Evolutionary conservation across 2,113 vertebrate genomes (phyloP).

Genomic region (Glaucomys volans): DNA sequence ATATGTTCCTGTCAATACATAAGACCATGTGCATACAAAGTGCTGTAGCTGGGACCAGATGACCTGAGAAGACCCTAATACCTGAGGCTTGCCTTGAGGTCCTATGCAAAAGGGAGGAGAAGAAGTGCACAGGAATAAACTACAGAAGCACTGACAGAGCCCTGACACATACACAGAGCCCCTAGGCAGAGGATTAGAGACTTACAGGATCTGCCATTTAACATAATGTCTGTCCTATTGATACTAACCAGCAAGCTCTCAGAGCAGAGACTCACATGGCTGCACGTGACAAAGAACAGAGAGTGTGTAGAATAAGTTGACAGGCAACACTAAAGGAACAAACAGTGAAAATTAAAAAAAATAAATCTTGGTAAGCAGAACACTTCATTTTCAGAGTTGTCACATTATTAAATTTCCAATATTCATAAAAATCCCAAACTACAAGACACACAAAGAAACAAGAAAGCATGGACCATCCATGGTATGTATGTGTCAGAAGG

Average conservation of each 20-base stretch:
- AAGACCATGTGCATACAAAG: background rate
- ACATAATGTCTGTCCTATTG: background rate
- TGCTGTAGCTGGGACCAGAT: background rate
- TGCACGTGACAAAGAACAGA: background rate
- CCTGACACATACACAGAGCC: background rate
- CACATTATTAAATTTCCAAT: background rate
- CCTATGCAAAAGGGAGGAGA: background rate
- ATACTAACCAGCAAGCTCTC: background rate
- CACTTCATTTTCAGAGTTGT: background rate
- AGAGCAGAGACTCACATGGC: background rate
- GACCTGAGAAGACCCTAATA: background rate
- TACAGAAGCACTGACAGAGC: background rate
- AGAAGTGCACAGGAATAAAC: background rate
- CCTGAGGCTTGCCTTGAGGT: background rate
- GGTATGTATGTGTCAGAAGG: fast-evolving
- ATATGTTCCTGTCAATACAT: background rate
- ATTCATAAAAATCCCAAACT: background rate
- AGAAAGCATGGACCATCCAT: background rate
- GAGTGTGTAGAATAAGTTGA: background rate
- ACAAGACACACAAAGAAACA: background rate
- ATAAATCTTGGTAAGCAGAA: background rate
- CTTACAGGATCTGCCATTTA: background rate
- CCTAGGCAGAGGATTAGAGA: background rate
- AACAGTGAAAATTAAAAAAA: background rate
- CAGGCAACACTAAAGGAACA: background rate